Evolutionary conservation across 1,140 invertebrate genomes (phyloP), one percentile per base, ranked within the genome.

Genomic region (Micrasema minimum): DNA sequence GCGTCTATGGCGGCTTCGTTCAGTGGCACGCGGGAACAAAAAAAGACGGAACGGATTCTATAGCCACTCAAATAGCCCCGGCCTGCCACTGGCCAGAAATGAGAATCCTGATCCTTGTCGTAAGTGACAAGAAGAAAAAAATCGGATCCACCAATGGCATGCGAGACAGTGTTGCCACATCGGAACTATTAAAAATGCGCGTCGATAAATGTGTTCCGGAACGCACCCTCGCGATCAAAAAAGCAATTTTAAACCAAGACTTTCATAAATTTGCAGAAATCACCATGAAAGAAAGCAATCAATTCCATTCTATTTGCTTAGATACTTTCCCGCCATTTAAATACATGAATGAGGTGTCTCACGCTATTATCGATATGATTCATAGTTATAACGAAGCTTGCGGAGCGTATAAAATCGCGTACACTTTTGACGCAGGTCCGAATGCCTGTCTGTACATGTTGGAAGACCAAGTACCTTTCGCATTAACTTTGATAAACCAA

Each of bases 251-350:
- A 31, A 77, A 88, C 0, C 92, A 87, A 79, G 87, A 99, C 85
- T 99, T 99, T 82, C 73, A 88, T 38, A 88, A 81, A 55, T 98
- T 99, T 88, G 96, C 95, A 26, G 89, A 95, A 81, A 86, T 99
- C 7, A 98, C 96, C 14, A 99, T 99, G 93, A 91, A 91, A 82
- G 98, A 99, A 78, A 98, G 96, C 59, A 99, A 99, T 88, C 94
- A 98, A 81, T 91, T 99, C 77, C 98, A 99, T 87, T 96, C 97
- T 1, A 88, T 96, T 31, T 96, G 94, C 77, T 80, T 96, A 48
- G 98, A 99, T 80, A 96, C 97, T 0, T 97, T 90, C 87, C 98
- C 98, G 4, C 97, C 98, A 0, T 92, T 92, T 81, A 83, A 90
- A 20, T 99, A 99, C 78, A 91, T 98, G 90, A 98, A 93, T 78